Evolutionary conservation across 2,113 vertebrate species (phyloP).

Genomic region (Eclectus roratus): DNA sequence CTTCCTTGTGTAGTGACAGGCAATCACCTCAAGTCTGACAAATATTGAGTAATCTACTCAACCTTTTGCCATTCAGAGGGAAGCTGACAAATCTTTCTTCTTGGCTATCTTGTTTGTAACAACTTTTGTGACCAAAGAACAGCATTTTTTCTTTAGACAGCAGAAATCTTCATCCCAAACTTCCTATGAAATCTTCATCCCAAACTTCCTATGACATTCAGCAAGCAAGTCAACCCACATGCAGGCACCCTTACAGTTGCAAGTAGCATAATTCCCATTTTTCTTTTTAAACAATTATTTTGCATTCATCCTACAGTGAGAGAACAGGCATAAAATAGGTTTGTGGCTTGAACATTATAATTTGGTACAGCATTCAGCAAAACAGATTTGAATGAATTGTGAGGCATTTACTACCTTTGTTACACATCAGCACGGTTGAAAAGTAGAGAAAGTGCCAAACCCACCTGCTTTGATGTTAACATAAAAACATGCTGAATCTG

Average conservation of each 20-base stretch:
- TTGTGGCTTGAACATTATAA: neutral
- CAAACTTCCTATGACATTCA: neutral
- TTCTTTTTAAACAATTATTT: neutral
- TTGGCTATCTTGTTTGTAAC: conserved; percentile 24
- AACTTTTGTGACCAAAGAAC: conserved; percentile 14
- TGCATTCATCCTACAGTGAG: neutral
- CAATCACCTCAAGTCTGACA: conserved; percentile 44
- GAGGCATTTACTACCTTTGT: neutral
- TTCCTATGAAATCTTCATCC: neutral
- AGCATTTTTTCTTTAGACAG: neutral
- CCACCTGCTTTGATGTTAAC: neutral
- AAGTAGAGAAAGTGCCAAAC: neutral
- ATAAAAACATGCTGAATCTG: neutral
- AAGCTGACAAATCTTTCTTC: conserved; percentile 35
- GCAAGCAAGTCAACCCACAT: neutral
- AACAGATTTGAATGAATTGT: neutral
- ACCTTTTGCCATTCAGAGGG: conserved; percentile 28
- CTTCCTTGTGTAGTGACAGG: conserved; percentile 22
- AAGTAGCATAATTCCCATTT: neutral
- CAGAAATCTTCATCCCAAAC: neutral
- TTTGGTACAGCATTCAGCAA: neutral
- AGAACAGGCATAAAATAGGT: neutral
- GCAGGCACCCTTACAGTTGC: neutral
- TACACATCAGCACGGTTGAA: neutral
- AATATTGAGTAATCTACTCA: conserved; percentile 44